phyloP scores from a whole-genome alignment of 2,888 invertebrate genomes.

The Shargacucullia verbasci region DNA sequence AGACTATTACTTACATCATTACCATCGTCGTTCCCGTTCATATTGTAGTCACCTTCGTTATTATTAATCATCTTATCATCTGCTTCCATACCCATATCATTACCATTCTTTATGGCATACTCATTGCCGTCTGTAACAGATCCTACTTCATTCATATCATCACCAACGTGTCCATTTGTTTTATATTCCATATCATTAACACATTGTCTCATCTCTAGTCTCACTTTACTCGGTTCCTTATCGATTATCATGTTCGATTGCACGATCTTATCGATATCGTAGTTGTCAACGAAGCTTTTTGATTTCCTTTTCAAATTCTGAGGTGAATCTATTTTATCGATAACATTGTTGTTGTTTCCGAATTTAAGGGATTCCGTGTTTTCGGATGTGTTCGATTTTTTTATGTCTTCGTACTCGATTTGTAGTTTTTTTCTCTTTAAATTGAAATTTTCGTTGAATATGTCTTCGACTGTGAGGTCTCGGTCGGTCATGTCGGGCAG shows the following conservation, averaged over 20 bases:
- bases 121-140: slow-evolving; percentile 59
- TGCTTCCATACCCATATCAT: slow-evolving; percentile 58
- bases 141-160: slow-evolving; percentile 47
- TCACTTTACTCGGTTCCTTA: slow-evolving; percentile 74
- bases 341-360: slow-evolving; percentile 69
- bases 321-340: slow-evolving; percentile 58
- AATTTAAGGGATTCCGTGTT: slow-evolving; percentile 51
- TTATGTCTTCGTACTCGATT: slow-evolving; percentile 60
- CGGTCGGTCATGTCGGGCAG: slow-evolving; percentile 75
- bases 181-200: slow-evolving; percentile 55
- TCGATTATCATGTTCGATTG: slow-evolving; percentile 78
- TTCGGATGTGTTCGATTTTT: slow-evolving; percentile 50
- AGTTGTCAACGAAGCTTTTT: slow-evolving; percentile 64
- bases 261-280: slow-evolving; percentile 69
- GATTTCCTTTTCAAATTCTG: slow-evolving; percentile 71
- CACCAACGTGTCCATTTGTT: slow-evolving; percentile 49
- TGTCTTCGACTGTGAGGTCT: slow-evolving; percentile 75
- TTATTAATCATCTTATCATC: slow-evolving; percentile 60
- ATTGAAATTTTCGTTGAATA: slow-evolving; percentile 75
- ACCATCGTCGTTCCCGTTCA: slow-evolving; percentile 63
- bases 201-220: slow-evolving; percentile 72
- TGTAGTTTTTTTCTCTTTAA: slow-evolving; percentile 72
- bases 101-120: slow-evolving; percentile 64
- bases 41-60: slow-evolving; percentile 60
- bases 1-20: slow-evolving; percentile 67